These are phyloP conservation scores for Brachyalestes nurse DNA, from an alignment of 2,797 vertebrate species.

Conservation along the genomic window DNA sequence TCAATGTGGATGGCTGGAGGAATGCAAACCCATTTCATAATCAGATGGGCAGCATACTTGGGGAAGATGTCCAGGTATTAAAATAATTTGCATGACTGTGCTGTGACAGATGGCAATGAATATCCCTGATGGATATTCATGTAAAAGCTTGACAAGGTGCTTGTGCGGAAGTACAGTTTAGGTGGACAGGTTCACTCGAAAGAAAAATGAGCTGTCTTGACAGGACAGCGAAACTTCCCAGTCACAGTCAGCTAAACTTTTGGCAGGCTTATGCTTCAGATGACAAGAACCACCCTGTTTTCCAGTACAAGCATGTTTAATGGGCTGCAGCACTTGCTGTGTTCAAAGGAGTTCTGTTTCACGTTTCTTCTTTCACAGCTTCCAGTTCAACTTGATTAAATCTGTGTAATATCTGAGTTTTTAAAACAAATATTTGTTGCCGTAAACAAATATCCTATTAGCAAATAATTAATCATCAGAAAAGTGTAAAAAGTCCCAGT, in stretches of 20 bases:
- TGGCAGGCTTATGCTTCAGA: conserved; percentile 19
- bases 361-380: background rate
- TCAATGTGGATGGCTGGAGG: conserved; percentile 41
- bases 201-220: background rate
- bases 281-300: conserved; percentile 1
- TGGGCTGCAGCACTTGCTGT: background rate
- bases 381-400: background rate
- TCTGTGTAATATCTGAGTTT: background rate
- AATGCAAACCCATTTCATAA: conserved; percentile 45
- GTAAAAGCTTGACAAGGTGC: background rate
- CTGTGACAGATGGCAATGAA: background rate
- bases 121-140: background rate
- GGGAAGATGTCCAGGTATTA: conserved; percentile 45
- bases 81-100: background rate
- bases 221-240: background rate
- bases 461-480: too few species aligned
- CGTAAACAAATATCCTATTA: too few species aligned
- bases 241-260: background rate
- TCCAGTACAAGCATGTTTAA: conserved; percentile 9
- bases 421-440: background rate
- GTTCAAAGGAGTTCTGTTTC: background rate
- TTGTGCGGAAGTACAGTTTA: background rate
- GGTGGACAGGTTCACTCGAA: background rate
- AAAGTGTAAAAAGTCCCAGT: too few species aligned
- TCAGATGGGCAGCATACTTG: conserved; percentile 18